phyloP scores from a whole-genome alignment of 1,140 invertebrate genomes.

The Sarcophaga peregrina region DNA sequence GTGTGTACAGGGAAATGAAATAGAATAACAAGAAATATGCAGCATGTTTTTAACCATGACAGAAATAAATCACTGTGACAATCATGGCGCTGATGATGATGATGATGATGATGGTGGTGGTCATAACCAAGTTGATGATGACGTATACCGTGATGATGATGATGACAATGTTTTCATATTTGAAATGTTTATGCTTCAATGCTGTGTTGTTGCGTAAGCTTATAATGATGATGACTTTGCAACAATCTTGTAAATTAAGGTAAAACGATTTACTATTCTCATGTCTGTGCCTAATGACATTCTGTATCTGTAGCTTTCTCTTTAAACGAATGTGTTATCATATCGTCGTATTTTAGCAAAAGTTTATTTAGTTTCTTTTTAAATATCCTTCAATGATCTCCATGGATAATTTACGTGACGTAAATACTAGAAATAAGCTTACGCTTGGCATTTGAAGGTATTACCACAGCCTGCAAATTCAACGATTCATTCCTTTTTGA shows the following conservation, averaged over 20 bases:
- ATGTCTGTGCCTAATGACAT: not conserved
- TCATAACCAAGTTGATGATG: not conserved
- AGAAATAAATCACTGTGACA: not conserved
- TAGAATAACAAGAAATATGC: not conserved
- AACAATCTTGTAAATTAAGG: not conserved
- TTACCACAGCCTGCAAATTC: not conserved
- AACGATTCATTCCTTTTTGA: not conserved
- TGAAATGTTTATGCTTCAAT: not conserved
- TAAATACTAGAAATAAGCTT: constrained; percentile 6
- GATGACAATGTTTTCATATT: not conserved
- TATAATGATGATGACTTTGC: not conserved
- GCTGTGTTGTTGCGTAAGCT: not conserved
- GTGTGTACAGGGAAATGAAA: not conserved
- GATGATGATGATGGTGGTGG: not conserved
- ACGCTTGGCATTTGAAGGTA: not conserved
- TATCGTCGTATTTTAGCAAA: not conserved
- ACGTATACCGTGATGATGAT: not conserved
- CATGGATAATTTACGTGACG: constrained; percentile 14
- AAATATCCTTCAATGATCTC: not conserved
- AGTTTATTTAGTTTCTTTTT: not conserved
- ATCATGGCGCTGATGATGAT: not conserved
- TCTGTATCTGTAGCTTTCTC: not conserved
- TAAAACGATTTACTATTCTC: not conserved
- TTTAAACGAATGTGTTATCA: not conserved
- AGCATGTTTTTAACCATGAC: not conserved